Percentiles rank a stretch among this genome's conserved stretches.
Conservation (phyloP, 2,888 invertebrate genomes). For the Entomobrya proxima region DNA sequence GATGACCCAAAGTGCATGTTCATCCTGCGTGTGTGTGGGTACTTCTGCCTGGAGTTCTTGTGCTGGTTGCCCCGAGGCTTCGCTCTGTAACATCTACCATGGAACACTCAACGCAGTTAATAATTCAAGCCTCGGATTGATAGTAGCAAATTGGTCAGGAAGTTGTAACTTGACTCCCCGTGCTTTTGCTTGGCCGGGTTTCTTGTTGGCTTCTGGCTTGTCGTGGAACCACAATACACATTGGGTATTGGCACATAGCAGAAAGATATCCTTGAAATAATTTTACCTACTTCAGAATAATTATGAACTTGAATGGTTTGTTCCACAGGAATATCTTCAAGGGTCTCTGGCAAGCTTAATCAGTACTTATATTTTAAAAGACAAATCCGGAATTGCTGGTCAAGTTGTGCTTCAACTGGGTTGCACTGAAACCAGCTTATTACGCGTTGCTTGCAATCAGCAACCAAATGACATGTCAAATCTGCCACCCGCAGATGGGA, state of each 20-base stretch:
- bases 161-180: slow-evolving; percentile 81
- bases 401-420: slow-evolving; percentile 81
- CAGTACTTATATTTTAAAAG: slow-evolving; percentile 80
- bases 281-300: too few relatives aligned
- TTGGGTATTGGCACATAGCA: too few relatives aligned
- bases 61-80: slow-evolving; percentile 82
- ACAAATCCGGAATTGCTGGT: slow-evolving; percentile 78
- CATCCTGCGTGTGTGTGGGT: slow-evolving; percentile 80
- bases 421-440: slow-evolving; percentile 80
- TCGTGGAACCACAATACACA: slow-evolving; percentile 81
- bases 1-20: slow-evolving; percentile 78
- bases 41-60: slow-evolving; percentile 82
- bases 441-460: slow-evolving; percentile 79
- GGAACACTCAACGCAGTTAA: slow-evolving; percentile 80
- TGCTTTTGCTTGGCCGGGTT: slow-evolving; percentile 81
- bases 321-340: slow-evolving; percentile 79
- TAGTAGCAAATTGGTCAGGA: slow-evolving; percentile 82
- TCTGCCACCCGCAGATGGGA: slow-evolving; percentile 80
- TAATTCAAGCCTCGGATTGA: slow-evolving; percentile 79
- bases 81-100: slow-evolving; percentile 80
- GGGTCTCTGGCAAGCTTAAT: slow-evolving; percentile 79
- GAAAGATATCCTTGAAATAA: too few relatives aligned
- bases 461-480: slow-evolving; percentile 79
- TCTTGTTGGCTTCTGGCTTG: slow-evolving; percentile 80
- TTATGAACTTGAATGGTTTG: too few relatives aligned